These are phyloP conservation scores for Charina bottae DNA, from an alignment of 2,113 vertebrate species.

Conservation along the genomic window DNA sequence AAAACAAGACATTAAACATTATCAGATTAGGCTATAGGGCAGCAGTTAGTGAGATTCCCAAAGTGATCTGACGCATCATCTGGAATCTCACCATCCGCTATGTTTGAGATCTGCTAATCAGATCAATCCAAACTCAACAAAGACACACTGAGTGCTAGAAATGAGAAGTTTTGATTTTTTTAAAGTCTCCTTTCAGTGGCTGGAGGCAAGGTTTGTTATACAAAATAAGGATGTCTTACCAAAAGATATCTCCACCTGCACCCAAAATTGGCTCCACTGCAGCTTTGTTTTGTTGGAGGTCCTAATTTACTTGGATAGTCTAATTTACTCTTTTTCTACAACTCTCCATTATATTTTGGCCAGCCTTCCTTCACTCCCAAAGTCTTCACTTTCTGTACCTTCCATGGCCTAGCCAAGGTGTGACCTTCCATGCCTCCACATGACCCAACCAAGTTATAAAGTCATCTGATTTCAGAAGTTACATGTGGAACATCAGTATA, in stretches of 20 bases:
- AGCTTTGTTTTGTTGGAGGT: neutral
- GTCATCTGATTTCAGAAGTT: no score
- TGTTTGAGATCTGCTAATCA: neutral
- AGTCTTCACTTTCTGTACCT: no score
- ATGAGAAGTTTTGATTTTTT: no score
- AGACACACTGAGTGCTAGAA: neutral
- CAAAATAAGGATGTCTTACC: neutral
- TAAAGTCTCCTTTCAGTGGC: no score
- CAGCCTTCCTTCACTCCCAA: no score
- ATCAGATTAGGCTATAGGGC: slow-evolving; percentile 26
- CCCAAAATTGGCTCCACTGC: neutral
- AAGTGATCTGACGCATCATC: neutral
- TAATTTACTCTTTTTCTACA: no score
- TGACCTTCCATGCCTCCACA: no score
- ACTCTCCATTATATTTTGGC: no score
- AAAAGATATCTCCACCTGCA: no score
- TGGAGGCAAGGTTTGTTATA: neutral
- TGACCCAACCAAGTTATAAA: no score
- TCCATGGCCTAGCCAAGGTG: no score
- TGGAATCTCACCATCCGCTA: neutral
- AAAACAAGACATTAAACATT: neutral
- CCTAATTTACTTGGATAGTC: neutral
- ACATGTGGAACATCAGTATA: no score
- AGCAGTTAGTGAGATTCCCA: accelerated
- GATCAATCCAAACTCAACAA: neutral